phyloP scores from a whole-genome alignment of 1,140 invertebrate genomes.

The Trachelipus rathkii region DNA sequence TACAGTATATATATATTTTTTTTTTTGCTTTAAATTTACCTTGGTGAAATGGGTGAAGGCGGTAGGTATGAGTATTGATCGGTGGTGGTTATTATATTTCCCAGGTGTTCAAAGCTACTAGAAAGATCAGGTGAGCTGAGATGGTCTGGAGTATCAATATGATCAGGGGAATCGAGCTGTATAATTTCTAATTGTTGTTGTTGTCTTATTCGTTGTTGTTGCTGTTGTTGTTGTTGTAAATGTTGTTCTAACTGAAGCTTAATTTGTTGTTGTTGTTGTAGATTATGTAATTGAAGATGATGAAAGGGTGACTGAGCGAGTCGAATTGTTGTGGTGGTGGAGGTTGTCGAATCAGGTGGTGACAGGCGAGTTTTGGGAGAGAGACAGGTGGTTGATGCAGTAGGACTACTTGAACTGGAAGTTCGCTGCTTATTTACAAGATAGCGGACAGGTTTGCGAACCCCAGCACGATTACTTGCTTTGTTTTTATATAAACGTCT shows the following conservation, averaged over 20 bases:
- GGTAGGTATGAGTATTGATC: constrained; percentile 44
- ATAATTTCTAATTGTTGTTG: constrained; percentile 36
- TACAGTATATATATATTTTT: no score
- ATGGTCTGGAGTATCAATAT: constrained; percentile 40
- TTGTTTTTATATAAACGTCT: constrained; percentile 42
- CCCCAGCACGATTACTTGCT: constrained; percentile 36
- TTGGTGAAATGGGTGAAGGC: constrained; percentile 43
- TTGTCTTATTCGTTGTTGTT: constrained; percentile 27
- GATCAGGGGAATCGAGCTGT: constrained; percentile 39
- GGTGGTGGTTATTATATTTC: constrained; percentile 38
- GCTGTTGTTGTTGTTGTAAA: constrained; percentile 32
- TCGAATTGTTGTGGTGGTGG: constrained; percentile 25
- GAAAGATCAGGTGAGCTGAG: constrained; percentile 43
- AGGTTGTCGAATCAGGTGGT: background rate
- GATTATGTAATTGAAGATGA: constrained; percentile 37
- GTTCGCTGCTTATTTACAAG: constrained; percentile 42
- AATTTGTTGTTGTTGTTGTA: constrained; percentile 37
- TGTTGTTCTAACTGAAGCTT: constrained; percentile 33
- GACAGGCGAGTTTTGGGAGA: constrained; percentile 31
- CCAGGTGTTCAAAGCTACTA: constrained; percentile 40
- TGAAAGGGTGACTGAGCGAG: constrained; percentile 39
- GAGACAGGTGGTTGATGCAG: background rate
- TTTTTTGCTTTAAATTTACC: constrained; percentile 17
- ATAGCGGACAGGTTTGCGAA: constrained; percentile 43
- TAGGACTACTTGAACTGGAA: constrained; percentile 22